Base-by-base conservation (phyloP, 2,888 invertebrate genomes). In the Lochmaea capreae region DNA sequence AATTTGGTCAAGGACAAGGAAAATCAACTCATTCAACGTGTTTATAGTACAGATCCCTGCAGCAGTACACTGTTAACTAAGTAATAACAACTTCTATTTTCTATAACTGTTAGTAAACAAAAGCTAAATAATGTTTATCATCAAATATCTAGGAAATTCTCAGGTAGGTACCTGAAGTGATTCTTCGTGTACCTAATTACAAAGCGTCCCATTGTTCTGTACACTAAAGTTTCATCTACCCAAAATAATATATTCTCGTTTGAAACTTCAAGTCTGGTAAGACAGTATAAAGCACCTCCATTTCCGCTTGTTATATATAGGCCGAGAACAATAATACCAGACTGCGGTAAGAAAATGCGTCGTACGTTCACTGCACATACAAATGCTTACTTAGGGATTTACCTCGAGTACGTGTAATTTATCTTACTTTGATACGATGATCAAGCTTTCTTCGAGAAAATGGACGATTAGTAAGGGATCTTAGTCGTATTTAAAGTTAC, bases 301-400 rank as follows among this genome's bases (percentile, higher is more conserved):
- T 66, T 66, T 66, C 66, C 66, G 57, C 5, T 11, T 9, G 39
- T 66, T 66, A 54, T 66, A 49, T 49, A 66, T 66, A 66, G 54
- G 57, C 26, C 54, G 33, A 66, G 39, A 54, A 66, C 54, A 66
- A 66, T 54, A 66, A 52, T 52, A 14, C 65, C 22, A 49, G 49
- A 18, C 14, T 49, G 49, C 65, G 46, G 46, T 22, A 49, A 65
- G 46, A 54, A 33, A 66, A 66, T 66, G 49, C 52, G 49, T 18
- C 49, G 26, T 49, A 65, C n/a, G 54, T n/a, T 52, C 39, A 22
- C 26, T 12, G 42, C 18, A 49, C 43, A 54, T 49, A 16, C 22
- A 22, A 43, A 18, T 67, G 58, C 22, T 58, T 58, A 58, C 57
- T 67, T 57, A 57, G 43, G 39, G 18, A 12, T 18, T 39, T 18